Base-by-base conservation (phyloP, 2,113 vertebrate species). In the Sinosuthora webbiana region DNA sequence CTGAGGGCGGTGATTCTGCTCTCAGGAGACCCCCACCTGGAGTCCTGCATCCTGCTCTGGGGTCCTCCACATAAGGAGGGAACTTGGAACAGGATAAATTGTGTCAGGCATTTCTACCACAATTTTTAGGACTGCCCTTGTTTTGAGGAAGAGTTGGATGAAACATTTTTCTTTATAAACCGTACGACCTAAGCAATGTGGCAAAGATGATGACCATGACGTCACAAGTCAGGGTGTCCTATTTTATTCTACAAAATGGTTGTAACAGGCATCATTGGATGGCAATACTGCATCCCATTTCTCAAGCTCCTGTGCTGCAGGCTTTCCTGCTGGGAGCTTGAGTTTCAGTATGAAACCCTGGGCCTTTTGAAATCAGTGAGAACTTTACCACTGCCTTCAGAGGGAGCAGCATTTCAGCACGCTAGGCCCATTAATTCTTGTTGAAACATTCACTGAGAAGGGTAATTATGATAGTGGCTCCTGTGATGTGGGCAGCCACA, bases 401-500 rank as follows among this genome's bases (percentile, higher is more conserved):
- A 81, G 39, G 63, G 30, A 77, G 63, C 33, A 95, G 63, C 37
- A 91, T 95, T 95, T 90, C 87, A 90, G 89, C 81, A 82, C 0
- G 0, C 82, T 30, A 30, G 76, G 82, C n/a, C 74, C 45, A 79
- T 83, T 93, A 93, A 68, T 87, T 89, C 67, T 85, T 64, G 59
- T 44, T 81, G 84, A 96, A 83, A 94, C 65, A 91, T 89, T 68
- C 62, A 47, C 39, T 23, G 10, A 90, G 59, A 91, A 57, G 80
- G 47, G 75, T 69, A 74, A 89, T 91, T 95, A 85, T 77, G 75
- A 90, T 69, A 93, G 87, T 83, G 75, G 87, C 64, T 91, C 74
- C 90, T 96, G 59, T 93, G 87, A 94, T 95, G 91, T 93, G 94
- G 91, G 75, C 67, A 91, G 87, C 91, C 78, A 96, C 87, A 94